Evolutionary conservation across 2,113 vertebrate genomes (phyloP).

Genomic region (Hippocampus abdominalis): DNA sequence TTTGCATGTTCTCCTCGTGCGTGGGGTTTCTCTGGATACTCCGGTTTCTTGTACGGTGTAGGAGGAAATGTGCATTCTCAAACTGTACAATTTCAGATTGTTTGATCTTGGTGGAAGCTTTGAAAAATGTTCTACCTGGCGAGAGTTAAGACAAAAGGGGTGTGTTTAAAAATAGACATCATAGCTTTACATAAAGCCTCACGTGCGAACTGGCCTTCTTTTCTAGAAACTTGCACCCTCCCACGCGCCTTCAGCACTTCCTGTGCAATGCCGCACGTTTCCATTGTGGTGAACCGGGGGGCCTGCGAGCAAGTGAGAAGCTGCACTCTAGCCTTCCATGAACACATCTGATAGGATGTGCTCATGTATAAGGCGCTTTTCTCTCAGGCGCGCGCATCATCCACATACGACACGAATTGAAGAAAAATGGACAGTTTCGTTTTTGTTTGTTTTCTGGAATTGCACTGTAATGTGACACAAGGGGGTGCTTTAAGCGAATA

Average conservation of each 20-base stretch:
- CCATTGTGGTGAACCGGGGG: conserved; percentile 51
- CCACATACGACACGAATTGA: background rate
- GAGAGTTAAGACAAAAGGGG: conserved; percentile 42
- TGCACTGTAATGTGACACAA: conserved; percentile 22
- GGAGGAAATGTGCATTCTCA: too few relatives aligned
- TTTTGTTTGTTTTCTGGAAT: conserved; percentile 6
- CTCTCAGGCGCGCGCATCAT: background rate
- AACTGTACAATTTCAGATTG: background rate
- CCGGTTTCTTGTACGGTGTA: too few relatives aligned
- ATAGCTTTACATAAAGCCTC: conserved; percentile 4
- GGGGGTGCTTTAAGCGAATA: conserved; percentile 49
- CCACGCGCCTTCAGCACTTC: conserved; percentile 57
- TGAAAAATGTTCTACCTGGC: background rate
- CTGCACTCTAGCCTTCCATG: conserved; percentile 5
- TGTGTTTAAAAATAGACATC: conserved; percentile 63
- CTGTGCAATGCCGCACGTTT: conserved; percentile 68
- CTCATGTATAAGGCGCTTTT: background rate
- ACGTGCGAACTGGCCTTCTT: conserved; percentile 54
- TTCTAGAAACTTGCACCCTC: background rate
- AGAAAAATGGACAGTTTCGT: background rate
- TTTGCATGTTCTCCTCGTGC: too few relatives aligned
- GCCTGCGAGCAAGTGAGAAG: conserved; percentile 25
- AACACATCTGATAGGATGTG: background rate
- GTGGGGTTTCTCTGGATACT: too few relatives aligned
- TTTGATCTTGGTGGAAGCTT: background rate